Evolutionary conservation across 1,140 invertebrate species (phyloP).

Genomic region (Drosophila tropicalis): DNA sequence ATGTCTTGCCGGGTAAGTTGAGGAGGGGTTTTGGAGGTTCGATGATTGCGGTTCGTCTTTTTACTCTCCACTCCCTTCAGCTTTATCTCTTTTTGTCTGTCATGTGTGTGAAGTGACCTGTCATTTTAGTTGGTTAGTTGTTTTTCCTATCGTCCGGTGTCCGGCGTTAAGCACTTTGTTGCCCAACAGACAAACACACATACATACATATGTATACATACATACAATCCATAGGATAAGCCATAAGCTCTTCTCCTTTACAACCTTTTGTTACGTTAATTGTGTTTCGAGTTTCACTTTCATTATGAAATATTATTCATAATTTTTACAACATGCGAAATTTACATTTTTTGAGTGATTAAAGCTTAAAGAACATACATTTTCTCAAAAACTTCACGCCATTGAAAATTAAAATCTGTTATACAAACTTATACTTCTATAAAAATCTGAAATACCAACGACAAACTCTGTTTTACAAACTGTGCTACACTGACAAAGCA

Average conservation of each 20-base stretch:
- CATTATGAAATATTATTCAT: not conserved
- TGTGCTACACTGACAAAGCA: too few species aligned
- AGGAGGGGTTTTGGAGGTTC: not conserved
- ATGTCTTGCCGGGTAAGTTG: not conserved
- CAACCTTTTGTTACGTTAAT: not conserved
- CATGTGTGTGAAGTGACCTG: conserved; percentile 43
- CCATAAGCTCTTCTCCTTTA: conserved; percentile 17
- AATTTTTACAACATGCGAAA: not conserved
- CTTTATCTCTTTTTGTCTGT: conserved; percentile 4
- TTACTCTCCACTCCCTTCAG: not conserved
- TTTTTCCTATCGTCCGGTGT: conserved; percentile 13
- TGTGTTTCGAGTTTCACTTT: not conserved
- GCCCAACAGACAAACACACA: not conserved
- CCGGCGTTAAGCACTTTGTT: conserved; percentile 44
- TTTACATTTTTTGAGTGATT: too few species aligned
- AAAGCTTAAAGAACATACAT: too few species aligned
- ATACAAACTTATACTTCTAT: too few species aligned
- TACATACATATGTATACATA: not conserved
- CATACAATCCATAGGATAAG: conserved; percentile 25
- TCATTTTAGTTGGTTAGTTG: conserved; percentile 53
- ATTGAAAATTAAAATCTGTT: too few species aligned
- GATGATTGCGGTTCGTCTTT: conserved; percentile 4
- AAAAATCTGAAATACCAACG: too few species aligned
- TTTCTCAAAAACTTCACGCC: too few species aligned
- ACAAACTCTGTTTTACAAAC: too few species aligned